Conservation (phyloP, 35 echinoderm and acorn worm species). For the Holothuria glaberrima region DNA sequence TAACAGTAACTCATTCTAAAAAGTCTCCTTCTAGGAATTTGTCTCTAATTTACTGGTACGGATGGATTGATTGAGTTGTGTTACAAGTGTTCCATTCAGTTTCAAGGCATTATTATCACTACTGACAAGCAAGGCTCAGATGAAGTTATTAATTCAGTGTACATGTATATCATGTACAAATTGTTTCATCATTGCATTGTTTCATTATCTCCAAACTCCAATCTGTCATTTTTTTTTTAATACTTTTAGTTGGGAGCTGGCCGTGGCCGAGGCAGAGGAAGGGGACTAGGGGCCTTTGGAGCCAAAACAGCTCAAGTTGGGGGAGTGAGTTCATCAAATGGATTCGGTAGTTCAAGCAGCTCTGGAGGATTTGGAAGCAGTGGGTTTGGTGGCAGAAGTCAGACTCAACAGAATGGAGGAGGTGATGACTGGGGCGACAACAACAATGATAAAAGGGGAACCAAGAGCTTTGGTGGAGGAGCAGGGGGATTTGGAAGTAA, state of each 20-base stretch:
- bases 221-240: not conserved
- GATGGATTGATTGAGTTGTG: too few species aligned
- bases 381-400: not conserved
- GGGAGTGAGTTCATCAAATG: not conserved
- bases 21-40: too few species aligned
- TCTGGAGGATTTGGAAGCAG: slow-evolving; percentile 40
- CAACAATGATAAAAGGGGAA: not conserved
- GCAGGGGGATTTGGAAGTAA: slow-evolving; percentile 22
- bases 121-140: too few species aligned
- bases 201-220: not conserved
- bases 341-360: slow-evolving; percentile 11
- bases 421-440: not conserved
- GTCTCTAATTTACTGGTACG: too few species aligned
- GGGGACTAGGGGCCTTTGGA: slow-evolving; percentile 49
- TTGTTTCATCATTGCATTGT: not conserved
- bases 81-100: too few species aligned
- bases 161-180: too few species aligned
- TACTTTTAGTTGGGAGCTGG: slow-evolving; percentile 46
- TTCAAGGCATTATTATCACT: too few species aligned
- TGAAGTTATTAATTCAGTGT: too few species aligned
- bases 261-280: slow-evolving; percentile 60
- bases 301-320: slow-evolving; percentile 31
- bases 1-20: too few species aligned
- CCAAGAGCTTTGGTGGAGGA: not conserved
- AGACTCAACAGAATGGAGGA: not conserved